Base-by-base conservation (phyloP, 1,140 invertebrate species). In the Drosophila saltans region DNA sequence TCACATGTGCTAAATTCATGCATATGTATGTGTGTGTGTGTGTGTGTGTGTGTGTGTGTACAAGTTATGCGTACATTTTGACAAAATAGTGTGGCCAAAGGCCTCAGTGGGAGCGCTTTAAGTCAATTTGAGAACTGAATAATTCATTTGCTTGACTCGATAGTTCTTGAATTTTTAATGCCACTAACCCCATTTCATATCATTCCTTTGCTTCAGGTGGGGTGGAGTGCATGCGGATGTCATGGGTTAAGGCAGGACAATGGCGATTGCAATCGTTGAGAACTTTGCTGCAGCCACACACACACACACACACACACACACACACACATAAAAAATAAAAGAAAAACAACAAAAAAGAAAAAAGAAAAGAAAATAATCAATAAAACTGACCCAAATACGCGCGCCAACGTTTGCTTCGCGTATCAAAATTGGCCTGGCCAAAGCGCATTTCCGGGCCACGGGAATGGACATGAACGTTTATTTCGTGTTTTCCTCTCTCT, bases 371-470 rank as follows among this genome's bases (percentile, higher is more conserved):
- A 72, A 66, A 88, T 88, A 86, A 86, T 86, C 83, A 86, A 86
- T 86, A 86, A 86, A 86, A 89, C 72, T 86, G 83, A 86, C 83
- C 83, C 83, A 86, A 86, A 86, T 86, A 83, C 83, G 77, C 81
- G 83, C 80, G 84, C 80, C 81, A 82, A 86, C 72, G 82, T 88
- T 68, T 59, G 48, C 21, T 26, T 60, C 62, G 33, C 69, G 56
- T 57, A 52, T 28, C 56, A 59, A 64, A 70, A 71, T 73, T 48
- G 48, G 66, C 66, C 75, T 75, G 36, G 74, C 52, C 68, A 68
- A 76, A 79, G 82, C 82, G 83, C 80, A 86, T 82, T 86, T 86
- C 82, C 82, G 82, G 79, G 72, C 45, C 69, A 48, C 28, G 60
- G 28, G 33, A 57, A 52, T 30, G 43, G 41, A 28, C 57, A 52